phyloP scores from a whole-genome alignment of 2,113 vertebrate genomes.

The Nycticryphes semicollaris region DNA sequence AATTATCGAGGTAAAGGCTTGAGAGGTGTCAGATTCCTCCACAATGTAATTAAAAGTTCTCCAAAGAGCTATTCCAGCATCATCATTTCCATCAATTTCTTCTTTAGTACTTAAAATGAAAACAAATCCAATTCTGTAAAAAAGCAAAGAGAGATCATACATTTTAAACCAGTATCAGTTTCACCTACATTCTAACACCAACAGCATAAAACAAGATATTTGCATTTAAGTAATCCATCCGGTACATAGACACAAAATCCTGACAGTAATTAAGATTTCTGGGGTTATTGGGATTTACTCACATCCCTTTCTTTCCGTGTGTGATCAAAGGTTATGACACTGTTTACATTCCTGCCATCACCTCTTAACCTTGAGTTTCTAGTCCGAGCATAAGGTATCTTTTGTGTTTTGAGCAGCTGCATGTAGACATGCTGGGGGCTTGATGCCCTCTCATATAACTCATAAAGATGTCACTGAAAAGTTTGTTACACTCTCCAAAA shows the following conservation, averaged over 20 bases:
- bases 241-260: background rate
- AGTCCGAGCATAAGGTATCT: background rate
- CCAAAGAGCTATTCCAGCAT: conserved; percentile 89
- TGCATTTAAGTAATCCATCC: background rate
- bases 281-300: background rate
- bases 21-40: conserved; percentile 82
- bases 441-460: background rate
- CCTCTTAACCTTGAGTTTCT: background rate
- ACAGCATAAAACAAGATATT: background rate
- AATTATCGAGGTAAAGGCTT: conserved; percentile 84
- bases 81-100: conserved; percentile 82
- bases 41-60: conserved; percentile 88
- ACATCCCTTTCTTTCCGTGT: background rate
- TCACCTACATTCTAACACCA: background rate
- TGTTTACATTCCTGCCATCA: background rate
- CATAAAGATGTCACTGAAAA: background rate
- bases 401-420: background rate
- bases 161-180: background rate
- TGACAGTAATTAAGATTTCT: background rate
- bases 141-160: background rate
- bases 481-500: background rate
- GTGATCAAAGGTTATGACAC: background rate
- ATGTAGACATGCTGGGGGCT: background rate
- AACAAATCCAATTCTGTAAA: conserved; percentile 92
- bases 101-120: conserved; percentile 89